These are phyloP conservation scores for Nematopogon swammerdamellus DNA, from an alignment of 2,888 invertebrate species.

Conservation along the genomic window DNA sequence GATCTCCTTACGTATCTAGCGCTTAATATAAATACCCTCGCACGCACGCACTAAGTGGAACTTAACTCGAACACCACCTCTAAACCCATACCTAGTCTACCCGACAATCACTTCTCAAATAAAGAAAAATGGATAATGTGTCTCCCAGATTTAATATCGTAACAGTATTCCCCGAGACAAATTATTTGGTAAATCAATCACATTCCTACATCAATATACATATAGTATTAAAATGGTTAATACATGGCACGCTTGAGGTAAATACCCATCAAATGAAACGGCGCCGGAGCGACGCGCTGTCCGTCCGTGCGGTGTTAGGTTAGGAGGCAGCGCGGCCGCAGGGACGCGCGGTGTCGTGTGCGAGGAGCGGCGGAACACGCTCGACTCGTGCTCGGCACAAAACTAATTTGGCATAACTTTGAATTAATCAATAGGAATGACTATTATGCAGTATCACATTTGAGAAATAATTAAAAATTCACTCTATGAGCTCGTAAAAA, in stretches of 20 bases:
- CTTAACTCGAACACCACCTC: neutral
- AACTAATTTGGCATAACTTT: neutral
- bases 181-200: neutral
- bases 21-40: neutral
- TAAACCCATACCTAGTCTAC: no score
- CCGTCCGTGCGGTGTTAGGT: neutral
- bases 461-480: neutral
- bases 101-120: neutral
- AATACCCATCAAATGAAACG: neutral
- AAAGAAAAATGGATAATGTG: no score
- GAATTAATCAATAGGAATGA: neutral
- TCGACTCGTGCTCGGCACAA: neutral
- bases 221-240: neutral
- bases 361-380: neutral
- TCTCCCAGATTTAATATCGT: neutral
- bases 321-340: no score
- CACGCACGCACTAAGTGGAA: neutral
- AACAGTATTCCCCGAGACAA: neutral
- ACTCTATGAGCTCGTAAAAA: neutral
- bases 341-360: no score
- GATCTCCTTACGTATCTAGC: neutral
- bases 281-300: neutral
- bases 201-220: neutral
- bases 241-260: neutral
- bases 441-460: neutral